phyloP scores from a whole-genome alignment of 2,797 vertebrate genomes.

The Telmatherina bonti region DNA sequence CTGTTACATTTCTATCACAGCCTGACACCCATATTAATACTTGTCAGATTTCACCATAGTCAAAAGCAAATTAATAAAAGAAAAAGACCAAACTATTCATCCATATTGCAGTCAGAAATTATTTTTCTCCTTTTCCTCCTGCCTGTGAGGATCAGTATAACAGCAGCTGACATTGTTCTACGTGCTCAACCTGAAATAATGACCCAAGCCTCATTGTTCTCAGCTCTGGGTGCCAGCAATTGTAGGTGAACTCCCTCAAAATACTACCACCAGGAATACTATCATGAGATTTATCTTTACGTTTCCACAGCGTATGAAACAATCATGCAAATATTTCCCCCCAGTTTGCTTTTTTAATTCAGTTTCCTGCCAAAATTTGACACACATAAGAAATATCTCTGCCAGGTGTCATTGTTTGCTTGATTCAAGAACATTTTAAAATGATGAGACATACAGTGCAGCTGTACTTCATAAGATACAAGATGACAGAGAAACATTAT shows the following conservation, averaged over 20 bases:
- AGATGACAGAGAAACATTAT: slow-evolving; percentile 14
- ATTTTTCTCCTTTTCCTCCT: slow-evolving; percentile 10
- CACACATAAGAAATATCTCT: slow-evolving; percentile 13
- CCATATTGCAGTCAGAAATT: too few species aligned
- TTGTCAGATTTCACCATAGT: slow-evolving; percentile 1
- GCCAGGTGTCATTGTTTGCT: slow-evolving; percentile 14
- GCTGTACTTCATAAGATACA: slow-evolving; percentile 12
- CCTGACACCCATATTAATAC: background rate
- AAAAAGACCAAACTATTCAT: background rate
- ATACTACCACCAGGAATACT: background rate
- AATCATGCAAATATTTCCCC: background rate
- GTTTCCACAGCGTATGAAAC: slow-evolving; percentile 7
- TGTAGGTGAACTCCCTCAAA: slow-evolving; percentile 21
- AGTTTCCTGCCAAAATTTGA: slow-evolving; percentile 21
- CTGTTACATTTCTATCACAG: background rate
- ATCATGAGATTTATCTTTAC: slow-evolving; percentile 9
- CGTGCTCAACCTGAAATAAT: slow-evolving; percentile 51
- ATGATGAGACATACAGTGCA: background rate
- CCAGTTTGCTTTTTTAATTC: background rate
- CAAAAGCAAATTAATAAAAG: background rate
- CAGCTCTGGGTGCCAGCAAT: slow-evolving; percentile 33
- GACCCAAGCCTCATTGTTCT: slow-evolving; percentile 50
- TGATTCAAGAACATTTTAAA: slow-evolving; percentile 7
- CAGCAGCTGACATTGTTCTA: slow-evolving; percentile 17
- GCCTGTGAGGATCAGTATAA: slow-evolving; percentile 28